Conservation (phyloP, 2,888 invertebrate species). For the Monochamus alternatus region DNA sequence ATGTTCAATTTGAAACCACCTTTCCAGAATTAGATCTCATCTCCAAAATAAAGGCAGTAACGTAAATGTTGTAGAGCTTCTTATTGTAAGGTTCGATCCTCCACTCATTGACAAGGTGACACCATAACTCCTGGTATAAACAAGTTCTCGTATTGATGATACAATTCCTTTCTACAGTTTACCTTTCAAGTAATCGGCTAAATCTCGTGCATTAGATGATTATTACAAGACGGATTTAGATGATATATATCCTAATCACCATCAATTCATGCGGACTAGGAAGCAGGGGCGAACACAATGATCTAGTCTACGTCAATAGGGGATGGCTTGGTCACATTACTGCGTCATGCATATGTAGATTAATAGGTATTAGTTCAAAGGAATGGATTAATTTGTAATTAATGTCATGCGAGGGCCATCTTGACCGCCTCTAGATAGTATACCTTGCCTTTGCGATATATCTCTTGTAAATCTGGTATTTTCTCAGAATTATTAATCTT, state of each 20-base stretch:
- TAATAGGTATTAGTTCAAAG: conserved; percentile 33
- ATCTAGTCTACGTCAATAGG: conserved; percentile 9
- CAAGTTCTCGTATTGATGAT: too few relatives aligned
- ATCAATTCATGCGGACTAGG: conserved; percentile 21
- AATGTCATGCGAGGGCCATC: neutral
- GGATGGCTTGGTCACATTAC: neutral
- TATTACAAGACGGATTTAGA: neutral
- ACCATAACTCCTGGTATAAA: too few relatives aligned
- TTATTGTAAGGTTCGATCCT: too few relatives aligned
- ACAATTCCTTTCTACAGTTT: too few relatives aligned
- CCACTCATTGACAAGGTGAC: too few relatives aligned
- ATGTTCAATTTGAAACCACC: too few relatives aligned
- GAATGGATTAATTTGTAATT: conserved; percentile 19
- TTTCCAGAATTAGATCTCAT: too few relatives aligned
- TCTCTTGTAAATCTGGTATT: too few relatives aligned
- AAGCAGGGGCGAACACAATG: conserved; percentile 1
- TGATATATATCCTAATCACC: conserved; percentile 18
- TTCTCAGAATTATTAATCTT: too few relatives aligned
- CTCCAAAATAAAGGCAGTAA: too few relatives aligned
- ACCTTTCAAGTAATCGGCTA: neutral
- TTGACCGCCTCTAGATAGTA: neutral
- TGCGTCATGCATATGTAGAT: conserved; percentile 14
- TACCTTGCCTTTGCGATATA: too few relatives aligned
- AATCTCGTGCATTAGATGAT: neutral
- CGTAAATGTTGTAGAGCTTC: too few relatives aligned